Conservation (phyloP, 2,113 vertebrate species). For the Taurulus bubalis region DNA sequence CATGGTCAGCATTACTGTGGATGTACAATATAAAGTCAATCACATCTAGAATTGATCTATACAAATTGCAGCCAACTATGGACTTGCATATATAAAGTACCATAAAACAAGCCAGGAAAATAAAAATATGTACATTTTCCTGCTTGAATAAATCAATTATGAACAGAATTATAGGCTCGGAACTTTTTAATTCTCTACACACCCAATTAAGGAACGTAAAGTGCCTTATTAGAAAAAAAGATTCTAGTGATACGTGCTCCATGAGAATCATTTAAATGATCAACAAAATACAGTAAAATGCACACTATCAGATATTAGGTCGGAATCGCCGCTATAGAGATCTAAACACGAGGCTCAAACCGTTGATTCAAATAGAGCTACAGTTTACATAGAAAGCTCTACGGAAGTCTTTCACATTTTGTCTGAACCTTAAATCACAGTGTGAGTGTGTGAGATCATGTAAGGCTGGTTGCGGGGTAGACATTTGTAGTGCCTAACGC, state of each 20-base stretch:
- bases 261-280: constrained; percentile 47
- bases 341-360: neutral
- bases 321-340: constrained; percentile 23
- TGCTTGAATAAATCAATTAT: constrained; percentile 57
- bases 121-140: constrained; percentile 73
- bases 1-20: constrained; percentile 74
- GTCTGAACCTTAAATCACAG: constrained; percentile 15
- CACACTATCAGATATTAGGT: constrained; percentile 28
- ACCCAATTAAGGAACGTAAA: constrained; percentile 59
- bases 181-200: constrained; percentile 39
- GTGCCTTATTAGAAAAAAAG: constrained; percentile 57
- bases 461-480: constrained; percentile 27
- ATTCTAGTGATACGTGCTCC: constrained; percentile 45
- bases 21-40: constrained; percentile 84
- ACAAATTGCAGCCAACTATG: constrained; percentile 67
- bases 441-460: neutral
- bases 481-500: constrained; percentile 3
- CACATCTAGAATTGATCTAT: constrained; percentile 81
- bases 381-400: constrained; percentile 11
- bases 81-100: constrained; percentile 68
- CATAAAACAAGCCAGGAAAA: constrained; percentile 71
- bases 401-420: constrained; percentile 44
- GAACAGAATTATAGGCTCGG: constrained; percentile 50
- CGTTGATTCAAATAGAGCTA: constrained; percentile 11
- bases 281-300: constrained; percentile 61